Conservation (phyloP, 1,140 invertebrate species). For the Piezodorus guildinii region DNA sequence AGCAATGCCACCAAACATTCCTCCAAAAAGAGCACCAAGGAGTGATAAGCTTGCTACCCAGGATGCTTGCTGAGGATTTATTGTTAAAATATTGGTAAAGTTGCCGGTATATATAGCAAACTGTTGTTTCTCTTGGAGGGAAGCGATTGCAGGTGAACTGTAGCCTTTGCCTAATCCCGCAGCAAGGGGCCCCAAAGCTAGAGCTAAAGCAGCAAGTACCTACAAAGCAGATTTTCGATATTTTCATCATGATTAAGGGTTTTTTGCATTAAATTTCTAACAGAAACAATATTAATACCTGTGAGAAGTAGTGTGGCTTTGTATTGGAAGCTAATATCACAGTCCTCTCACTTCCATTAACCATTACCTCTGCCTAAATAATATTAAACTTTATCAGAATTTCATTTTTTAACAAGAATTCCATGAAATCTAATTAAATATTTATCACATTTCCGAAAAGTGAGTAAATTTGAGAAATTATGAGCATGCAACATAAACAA, state of each 20-base stretch:
- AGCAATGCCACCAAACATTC: slow-evolving; percentile 58
- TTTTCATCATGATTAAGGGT: not conserved
- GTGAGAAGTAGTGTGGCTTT: slow-evolving; percentile 5
- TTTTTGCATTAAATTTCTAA: not conserved
- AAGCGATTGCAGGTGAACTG: slow-evolving; percentile 71
- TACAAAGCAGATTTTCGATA: slow-evolving; percentile 30
- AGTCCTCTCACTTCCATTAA: slow-evolving; percentile 2
- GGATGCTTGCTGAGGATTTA: slow-evolving; percentile 62
- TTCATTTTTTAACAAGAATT: no score
- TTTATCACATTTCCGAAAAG: not conserved
- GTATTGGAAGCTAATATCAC: not conserved
- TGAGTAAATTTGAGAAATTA: not conserved
- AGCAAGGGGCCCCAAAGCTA: slow-evolving; percentile 67
- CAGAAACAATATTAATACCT: not conserved
- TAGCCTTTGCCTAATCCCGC: slow-evolving; percentile 72
- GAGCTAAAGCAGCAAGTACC: slow-evolving; percentile 64
- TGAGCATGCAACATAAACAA: no score
- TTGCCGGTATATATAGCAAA: slow-evolving; percentile 26
- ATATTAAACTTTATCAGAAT: not conserved
- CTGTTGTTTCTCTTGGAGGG: slow-evolving; percentile 51
- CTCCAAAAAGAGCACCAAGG: slow-evolving; percentile 58
- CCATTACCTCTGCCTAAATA: slow-evolving; percentile 8
- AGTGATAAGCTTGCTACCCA: slow-evolving; percentile 72
- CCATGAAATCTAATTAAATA: no score
- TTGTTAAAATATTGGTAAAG: slow-evolving; percentile 40